phyloP scores from a whole-genome alignment of 2,113 vertebrate genomes.

The Tylochromis polylepis region DNA sequence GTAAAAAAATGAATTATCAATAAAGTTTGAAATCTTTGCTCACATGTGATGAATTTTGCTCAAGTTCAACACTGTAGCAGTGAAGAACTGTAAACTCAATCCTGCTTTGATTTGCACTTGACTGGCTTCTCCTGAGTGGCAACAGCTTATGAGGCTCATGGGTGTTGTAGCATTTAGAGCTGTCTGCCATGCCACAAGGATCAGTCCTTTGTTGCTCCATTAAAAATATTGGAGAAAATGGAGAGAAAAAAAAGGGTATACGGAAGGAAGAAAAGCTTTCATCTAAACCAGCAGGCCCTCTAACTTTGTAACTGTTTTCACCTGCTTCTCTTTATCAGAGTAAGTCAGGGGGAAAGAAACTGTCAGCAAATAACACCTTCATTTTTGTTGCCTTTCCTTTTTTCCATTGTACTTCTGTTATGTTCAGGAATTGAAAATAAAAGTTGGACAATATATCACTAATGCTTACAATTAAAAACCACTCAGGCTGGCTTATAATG shows the following conservation, averaged over 20 bases:
- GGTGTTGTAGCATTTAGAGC: neutral
- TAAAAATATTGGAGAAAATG: neutral
- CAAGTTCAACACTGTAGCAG: neutral
- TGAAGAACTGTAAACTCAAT: neutral
- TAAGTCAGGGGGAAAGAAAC: neutral
- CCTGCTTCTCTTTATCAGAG: neutral
- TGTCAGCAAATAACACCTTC: neutral
- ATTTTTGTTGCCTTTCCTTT: neutral
- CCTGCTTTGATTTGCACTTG: neutral
- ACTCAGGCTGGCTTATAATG: neutral
- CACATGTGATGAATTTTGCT: neutral
- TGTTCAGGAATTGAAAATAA: neutral
- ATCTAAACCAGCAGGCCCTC: neutral
- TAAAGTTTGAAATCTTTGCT: neutral
- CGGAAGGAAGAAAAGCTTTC: neutral
- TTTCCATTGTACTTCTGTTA: neutral
- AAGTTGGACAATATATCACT: neutral
- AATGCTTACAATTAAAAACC: slow-evolving; percentile 33
- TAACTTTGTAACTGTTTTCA: neutral
- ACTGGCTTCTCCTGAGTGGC: neutral
- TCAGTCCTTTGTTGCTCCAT: neutral
- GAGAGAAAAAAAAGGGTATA: neutral
- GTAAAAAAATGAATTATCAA: neutral
- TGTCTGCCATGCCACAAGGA: neutral
- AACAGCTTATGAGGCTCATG: neutral